Evolutionary conservation across 2,888 invertebrate species (phyloP).

Genomic region (Macrosiphum euphorbiae): DNA sequence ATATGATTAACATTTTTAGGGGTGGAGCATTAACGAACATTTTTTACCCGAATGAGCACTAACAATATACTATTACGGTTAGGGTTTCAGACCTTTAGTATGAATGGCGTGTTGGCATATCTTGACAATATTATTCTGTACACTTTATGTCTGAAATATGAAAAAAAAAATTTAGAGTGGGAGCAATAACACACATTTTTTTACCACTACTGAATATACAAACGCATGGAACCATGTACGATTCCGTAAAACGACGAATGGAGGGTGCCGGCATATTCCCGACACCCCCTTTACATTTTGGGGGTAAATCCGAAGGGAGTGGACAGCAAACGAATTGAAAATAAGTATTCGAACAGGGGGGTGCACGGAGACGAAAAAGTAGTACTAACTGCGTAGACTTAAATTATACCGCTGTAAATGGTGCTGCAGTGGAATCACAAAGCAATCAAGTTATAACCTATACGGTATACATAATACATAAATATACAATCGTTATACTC

Average conservation of each 20-base stretch:
- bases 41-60: background rate
- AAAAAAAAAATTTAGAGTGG: background rate
- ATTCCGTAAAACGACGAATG: background rate
- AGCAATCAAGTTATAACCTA: background rate
- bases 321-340: background rate
- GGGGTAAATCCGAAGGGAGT: background rate
- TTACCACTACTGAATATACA: background rate
- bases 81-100: background rate
- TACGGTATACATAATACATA: background rate
- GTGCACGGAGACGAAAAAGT: background rate
- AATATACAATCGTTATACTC: background rate
- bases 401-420: background rate
- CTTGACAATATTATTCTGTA: background rate
- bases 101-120: background rate
- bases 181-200: background rate
- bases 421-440: background rate
- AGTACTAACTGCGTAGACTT: background rate
- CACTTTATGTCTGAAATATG: background rate
- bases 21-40: constrained; percentile 1
- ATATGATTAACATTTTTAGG: background rate
- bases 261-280: background rate
- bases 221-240: background rate
- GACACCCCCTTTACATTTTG: background rate
- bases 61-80: background rate
- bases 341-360: background rate